A percentile compares a stretch with the other conserved stretches of the same genome.
These are phyloP conservation scores for Gonatopus flavifemur DNA, from an alignment of 1,140 invertebrate species.

Conservation along the genomic window DNA sequence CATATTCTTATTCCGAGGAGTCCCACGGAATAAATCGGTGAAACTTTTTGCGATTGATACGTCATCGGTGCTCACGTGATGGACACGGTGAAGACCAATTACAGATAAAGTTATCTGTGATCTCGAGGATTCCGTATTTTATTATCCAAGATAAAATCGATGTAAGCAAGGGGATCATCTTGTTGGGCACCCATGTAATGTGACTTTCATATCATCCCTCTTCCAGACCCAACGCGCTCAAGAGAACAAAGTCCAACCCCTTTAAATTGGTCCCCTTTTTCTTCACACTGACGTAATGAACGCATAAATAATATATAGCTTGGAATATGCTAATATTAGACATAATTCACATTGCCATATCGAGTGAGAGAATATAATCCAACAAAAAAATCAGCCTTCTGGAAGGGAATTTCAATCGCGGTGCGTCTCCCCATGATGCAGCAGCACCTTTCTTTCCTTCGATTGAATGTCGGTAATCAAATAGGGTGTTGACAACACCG, in stretches of 20 bases:
- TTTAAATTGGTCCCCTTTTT: conserved; percentile 4
- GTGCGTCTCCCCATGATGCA: no score
- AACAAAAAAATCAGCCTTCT: conserved; percentile 25
- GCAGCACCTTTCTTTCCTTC: no score
- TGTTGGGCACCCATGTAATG: not conserved
- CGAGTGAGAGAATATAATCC: conserved; percentile 23
- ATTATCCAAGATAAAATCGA: conserved; percentile 19
- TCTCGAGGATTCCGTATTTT: not conserved
- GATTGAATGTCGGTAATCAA: no score
- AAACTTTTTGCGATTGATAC: no score
- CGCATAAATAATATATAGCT: conserved; percentile 29
- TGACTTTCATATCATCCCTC: not conserved
- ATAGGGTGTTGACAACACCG: no score
- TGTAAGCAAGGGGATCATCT: conserved; percentile 8
- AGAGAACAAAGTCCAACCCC: conserved; percentile 19
- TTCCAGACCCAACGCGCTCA: not conserved
- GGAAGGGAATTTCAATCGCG: conserved; percentile 14
- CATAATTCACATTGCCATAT: conserved; percentile 14
- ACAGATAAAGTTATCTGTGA: no score
- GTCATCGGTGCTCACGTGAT: no score
- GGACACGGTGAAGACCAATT: no score
- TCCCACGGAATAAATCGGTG: no score
- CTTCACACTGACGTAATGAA: conserved; percentile 20
- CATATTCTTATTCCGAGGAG: no score
- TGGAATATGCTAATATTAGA: conserved; percentile 29